Evolutionary conservation across 2,888 invertebrate genomes (phyloP).

Genomic region (Orthosia gracilis): DNA sequence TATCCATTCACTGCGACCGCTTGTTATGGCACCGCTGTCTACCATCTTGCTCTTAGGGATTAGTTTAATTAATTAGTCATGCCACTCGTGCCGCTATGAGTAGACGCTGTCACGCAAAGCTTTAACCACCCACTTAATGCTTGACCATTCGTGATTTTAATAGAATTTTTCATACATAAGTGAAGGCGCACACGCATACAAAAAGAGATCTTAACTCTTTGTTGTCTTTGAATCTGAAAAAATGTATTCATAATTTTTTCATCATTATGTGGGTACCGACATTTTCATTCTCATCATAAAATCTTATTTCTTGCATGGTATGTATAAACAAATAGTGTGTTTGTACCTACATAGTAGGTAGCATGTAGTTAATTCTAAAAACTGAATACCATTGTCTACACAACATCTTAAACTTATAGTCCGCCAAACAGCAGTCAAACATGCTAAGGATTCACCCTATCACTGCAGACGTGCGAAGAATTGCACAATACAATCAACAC

Average conservation of each 20-base stretch:
- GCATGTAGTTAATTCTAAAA: slow-evolving; percentile 10
- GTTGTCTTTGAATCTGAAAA: slow-evolving; percentile 17
- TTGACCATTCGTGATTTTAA: slow-evolving; percentile 45
- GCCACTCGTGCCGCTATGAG: slow-evolving; percentile 46
- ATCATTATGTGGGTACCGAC: neutral
- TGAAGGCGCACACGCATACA: slow-evolving; percentile 45
- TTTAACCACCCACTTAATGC: slow-evolving; percentile 36
- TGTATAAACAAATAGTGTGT: neutral
- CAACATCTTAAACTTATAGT: slow-evolving; percentile 3
- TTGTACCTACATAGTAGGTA: neutral
- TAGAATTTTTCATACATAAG: slow-evolving; percentile 39
- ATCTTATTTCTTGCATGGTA: neutral
- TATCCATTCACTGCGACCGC: slow-evolving; percentile 63
- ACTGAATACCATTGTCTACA: slow-evolving; percentile 15
- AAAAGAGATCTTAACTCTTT: slow-evolving; percentile 19
- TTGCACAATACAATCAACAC: slow-evolving; percentile 43
- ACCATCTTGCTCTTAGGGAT: slow-evolving; percentile 60
- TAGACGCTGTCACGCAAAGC: slow-evolving; percentile 61
- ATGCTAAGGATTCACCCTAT: slow-evolving; percentile 24
- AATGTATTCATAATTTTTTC: slow-evolving; percentile 16
- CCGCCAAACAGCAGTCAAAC: slow-evolving; percentile 15
- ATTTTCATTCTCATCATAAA: neutral
- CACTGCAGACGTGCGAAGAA: slow-evolving; percentile 46
- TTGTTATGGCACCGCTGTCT: slow-evolving; percentile 54
- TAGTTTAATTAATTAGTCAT: slow-evolving; percentile 66